Base-by-base conservation (phyloP, 2,113 vertebrate species). In the Reinhardtius hippoglossoides region DNA sequence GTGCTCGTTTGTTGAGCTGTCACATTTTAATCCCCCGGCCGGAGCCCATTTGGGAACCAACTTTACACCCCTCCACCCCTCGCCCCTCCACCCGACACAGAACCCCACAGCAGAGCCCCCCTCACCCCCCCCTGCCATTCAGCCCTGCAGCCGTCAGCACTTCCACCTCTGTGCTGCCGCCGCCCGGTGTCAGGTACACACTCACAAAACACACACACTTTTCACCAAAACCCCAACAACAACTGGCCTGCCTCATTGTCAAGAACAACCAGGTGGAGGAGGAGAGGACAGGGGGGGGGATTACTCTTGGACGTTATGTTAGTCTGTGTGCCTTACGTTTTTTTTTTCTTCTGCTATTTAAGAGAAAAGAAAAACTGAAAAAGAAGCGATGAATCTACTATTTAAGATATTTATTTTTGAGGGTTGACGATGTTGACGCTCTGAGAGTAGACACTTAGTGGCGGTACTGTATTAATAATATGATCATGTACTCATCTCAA, bases 401-500 rank as follows among this genome's bases (percentile, higher is more conserved):
- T 95, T 95, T 95, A 94, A 97, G 84, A 95, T 99, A 99, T 99
- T 99, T 99, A 99, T 99, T 98, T 90, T 97, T 97, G 95, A 96
- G 95, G 95, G 95, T 97, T 95, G 96, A 96, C 95, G 93, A 96
- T 95, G 95, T 96, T 96, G 95, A 89, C 94, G 87, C 96, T 96
- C 96, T 96, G 94, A 96, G 96, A 95, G 95, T 96, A 96, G 95
- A 86, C 83, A 96, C 96, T 96, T 97, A 95, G 97, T 95, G 95
- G 95, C 95, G 95, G 96, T 97, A 98, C 96, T 98, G 96, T 98
- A 97, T 97, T 95, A 93, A 90, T 95, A 97, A 90, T 95, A 97
- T 96, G 61, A 92, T 91, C 94, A 97, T 98, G 96, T 98, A 97
- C 97, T 99, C 98, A 99, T 99, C 98, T 99, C 98, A 99, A 97